These are phyloP conservation scores for Gerris lacustris DNA, from an alignment of 2,888 invertebrate genomes.

Conservation along the genomic window DNA sequence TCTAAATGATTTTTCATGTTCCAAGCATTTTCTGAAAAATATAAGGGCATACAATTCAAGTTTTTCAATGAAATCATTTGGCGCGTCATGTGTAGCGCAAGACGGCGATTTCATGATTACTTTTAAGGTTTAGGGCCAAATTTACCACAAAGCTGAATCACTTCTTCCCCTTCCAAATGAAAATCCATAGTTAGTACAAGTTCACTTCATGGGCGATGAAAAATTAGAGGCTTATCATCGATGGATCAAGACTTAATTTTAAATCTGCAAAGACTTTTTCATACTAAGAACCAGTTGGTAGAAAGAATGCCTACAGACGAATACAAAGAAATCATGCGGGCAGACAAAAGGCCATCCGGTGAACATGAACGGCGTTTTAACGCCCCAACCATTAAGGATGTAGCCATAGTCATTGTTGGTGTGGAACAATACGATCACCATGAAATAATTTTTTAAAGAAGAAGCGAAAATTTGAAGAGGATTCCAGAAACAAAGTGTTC, in stretches of 20 bases:
- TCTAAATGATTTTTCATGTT: no score
- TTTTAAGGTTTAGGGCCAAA: constrained; percentile 29
- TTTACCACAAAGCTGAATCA: constrained; percentile 27
- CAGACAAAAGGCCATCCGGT: no score
- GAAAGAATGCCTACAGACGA: no score
- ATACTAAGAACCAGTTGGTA: background rate
- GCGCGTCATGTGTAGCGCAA: constrained; percentile 12
- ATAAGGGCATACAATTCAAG: constrained; percentile 21
- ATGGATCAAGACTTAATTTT: background rate
- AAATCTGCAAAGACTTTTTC: background rate
- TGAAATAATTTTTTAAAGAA: no score
- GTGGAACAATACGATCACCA: no score
- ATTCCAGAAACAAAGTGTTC: no score
- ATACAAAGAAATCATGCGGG: no score
- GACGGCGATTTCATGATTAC: constrained; percentile 21
- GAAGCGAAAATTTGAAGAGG: no score
- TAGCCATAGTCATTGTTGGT: no score
- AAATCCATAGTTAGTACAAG: constrained; percentile 28
- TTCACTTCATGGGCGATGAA: constrained; percentile 25
- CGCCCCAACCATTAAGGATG: no score
- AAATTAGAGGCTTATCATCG: constrained; percentile 16
- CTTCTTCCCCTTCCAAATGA: constrained; percentile 21
- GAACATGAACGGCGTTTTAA: no score
- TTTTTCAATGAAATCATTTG: constrained; percentile 26
- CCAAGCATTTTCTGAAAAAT: constrained; percentile 19